phyloP scores from a whole-genome alignment of 2,113 vertebrate species.

The Gymnobelideus leadbeateri region DNA sequence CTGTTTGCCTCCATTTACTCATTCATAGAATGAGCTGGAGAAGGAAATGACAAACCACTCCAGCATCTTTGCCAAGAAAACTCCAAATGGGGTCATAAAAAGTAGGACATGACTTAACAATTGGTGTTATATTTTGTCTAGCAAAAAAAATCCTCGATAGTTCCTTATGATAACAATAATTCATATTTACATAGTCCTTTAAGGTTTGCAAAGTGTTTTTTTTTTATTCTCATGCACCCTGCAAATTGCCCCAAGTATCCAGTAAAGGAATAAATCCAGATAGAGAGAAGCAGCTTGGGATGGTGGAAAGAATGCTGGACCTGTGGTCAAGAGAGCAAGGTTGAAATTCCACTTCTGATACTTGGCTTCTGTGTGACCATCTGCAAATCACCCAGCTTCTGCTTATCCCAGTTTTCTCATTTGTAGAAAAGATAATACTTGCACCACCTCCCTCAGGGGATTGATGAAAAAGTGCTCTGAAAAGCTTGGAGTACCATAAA shows the following conservation, averaged over 20 bases:
- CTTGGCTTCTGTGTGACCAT: not conserved
- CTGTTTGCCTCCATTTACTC: not conserved
- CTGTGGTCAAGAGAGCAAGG: not conserved
- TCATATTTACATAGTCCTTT: not conserved
- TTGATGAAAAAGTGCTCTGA: not conserved
- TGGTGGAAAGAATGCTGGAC: not conserved
- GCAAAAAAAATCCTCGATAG: not conserved
- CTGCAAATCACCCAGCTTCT: not conserved
- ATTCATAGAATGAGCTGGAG: not conserved
- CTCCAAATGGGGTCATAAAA: not conserved
- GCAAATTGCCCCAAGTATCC: not conserved
- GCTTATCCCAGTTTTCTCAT: not conserved
- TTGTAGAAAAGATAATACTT: not conserved
- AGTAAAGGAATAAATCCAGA: not conserved
- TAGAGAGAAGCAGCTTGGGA: not conserved
- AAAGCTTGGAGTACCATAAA: not conserved
- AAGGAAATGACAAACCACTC: not conserved
- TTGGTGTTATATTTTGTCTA: not conserved
- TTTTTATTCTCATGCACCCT: not conserved
- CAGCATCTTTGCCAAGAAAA: not conserved
- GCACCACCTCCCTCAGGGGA: not conserved
- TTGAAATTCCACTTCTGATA: not conserved
- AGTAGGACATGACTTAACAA: not conserved
- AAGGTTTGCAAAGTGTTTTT: not conserved
- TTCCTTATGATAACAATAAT: not conserved